Evolutionary conservation across 2,888 invertebrate species (phyloP).

Genomic region (Leucozona laternaria): DNA sequence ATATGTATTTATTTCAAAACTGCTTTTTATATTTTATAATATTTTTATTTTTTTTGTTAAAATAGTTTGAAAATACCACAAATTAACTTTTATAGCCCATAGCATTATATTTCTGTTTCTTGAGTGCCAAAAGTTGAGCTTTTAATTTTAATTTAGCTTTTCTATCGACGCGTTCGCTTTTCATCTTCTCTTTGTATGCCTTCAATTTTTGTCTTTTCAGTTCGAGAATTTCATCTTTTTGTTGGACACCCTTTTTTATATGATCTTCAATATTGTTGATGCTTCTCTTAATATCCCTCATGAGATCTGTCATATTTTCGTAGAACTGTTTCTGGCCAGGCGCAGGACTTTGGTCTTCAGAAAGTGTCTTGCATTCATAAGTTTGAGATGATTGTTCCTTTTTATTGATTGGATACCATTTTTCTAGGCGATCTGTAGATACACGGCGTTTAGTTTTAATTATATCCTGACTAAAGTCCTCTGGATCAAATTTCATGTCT

Average conservation of each 20-base stretch:
- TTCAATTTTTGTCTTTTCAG: constrained; percentile 7
- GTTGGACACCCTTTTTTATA: background rate
- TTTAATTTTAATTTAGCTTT: background rate
- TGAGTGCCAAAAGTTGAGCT: background rate
- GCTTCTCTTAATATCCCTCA: constrained; percentile 16
- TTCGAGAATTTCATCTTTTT: background rate
- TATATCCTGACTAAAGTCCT: background rate
- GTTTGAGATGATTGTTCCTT: background rate
- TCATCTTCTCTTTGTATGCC: background rate
- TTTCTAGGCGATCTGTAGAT: no score
- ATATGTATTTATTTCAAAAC: no score
- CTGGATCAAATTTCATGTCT: background rate
- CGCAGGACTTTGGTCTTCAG: background rate
- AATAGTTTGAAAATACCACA: no score
- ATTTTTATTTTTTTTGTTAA: no score
- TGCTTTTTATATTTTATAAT: no score
- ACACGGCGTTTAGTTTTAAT: no score
- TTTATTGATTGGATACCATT: background rate
- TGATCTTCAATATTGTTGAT: constrained; percentile 1
- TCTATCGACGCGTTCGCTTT: background rate
- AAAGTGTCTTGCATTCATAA: background rate
- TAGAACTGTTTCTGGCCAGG: background rate
- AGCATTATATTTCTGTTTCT: background rate
- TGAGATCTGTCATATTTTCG: background rate
- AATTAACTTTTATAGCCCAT: background rate